Base-by-base conservation (phyloP, 2,797 vertebrate species). In the Amniataba percoides region DNA sequence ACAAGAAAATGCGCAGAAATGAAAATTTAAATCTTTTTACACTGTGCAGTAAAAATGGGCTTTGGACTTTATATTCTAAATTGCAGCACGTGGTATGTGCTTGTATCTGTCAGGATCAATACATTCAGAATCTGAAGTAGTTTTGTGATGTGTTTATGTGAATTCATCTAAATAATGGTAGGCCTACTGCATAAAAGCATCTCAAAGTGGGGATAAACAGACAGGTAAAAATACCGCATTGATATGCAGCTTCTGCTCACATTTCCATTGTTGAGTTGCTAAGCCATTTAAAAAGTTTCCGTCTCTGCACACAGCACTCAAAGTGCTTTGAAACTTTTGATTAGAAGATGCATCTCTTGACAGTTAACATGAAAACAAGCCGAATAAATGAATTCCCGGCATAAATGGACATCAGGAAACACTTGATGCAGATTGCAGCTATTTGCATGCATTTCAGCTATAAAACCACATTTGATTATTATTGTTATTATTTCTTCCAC, bases 191-290 rank as follows among this genome's bases (percentile, higher is more conserved):
- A 90, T 91, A 91, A 92, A 93, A 90, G 88, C 86, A 74, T 87
- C 82, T 85, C 59, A 89, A 89, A 89, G 85, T 89, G 88, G 87
- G 73, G 88, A 92, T 85, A 94, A 92, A 94, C 90, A 93, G 78
- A 78, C 82, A 83, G 81, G 86, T 90, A 83, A 58, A 91, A 93
- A 86, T 39, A 62, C 5, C 42, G 51, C 87, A 89, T 91, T 92
- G 80, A 89, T 85, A 92, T 92, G 84, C 92, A 85, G 87, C 77
- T 76, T 88, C 76, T 65, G 73, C 73, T 87, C 86, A 82, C 85
- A 87, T 88, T 89, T 90, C 88, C 83, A 93, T 90, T 71, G 80
- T 78, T 82, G 86, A 87, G 83, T 73, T 90, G 82, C 31, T 72
- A 63, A 64, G 86, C 89, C 68, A 84, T 93, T 92, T 90, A 78